Conservation (phyloP, 2,888 invertebrate species). For the Creontiades dilutus region DNA sequence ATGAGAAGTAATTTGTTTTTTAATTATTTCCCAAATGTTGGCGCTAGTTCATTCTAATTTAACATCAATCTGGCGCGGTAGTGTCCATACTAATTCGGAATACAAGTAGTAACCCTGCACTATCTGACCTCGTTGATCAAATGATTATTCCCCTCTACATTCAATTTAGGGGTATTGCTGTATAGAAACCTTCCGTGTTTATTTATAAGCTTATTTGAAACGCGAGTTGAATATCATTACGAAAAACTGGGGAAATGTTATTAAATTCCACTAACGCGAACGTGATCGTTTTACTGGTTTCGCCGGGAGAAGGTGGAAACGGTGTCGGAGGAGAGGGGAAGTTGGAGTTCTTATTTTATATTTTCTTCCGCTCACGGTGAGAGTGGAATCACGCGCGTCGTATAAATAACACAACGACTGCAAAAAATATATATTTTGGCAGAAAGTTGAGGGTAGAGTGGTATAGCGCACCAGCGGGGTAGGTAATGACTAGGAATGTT, state of each 20-base stretch:
- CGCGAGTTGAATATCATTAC: conserved; percentile 64
- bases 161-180: conserved; percentile 10
- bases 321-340: background rate
- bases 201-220: conserved; percentile 68
- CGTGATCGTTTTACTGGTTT: conserved; percentile 64
- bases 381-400: background rate
- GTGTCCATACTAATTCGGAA: no score
- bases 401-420: conserved; percentile 40
- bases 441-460: background rate
- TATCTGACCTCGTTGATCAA: background rate
- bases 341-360: conserved; percentile 8
- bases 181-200: conserved; percentile 49
- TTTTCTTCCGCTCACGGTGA: conserved; percentile 27
- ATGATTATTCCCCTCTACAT: background rate
- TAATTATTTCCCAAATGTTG: no score
- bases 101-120: no score
- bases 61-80: no score
- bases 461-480: no score
- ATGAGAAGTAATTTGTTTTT: no score
- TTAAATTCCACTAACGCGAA: conserved; percentile 68
- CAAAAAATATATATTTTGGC: background rate
- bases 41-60: no score
- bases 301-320: background rate
- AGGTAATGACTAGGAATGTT: no score
- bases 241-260: conserved; percentile 31